Evolutionary conservation across 1,140 invertebrate genomes (phyloP).

Genomic region (Homarus americanus): DNA sequence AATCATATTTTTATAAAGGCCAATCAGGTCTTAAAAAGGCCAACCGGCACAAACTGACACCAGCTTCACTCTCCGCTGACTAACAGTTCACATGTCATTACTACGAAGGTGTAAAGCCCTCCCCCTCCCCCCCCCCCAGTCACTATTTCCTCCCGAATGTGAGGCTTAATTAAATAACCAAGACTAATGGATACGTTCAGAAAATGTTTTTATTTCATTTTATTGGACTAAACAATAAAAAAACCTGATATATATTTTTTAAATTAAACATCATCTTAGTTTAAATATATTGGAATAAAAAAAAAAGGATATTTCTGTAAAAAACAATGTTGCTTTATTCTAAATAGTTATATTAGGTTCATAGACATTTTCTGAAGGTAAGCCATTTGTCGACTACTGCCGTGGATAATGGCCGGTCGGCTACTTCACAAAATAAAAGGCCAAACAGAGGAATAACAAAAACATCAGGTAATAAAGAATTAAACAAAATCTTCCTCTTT

Average conservation of each 20-base stretch:
- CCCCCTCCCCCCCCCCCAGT: no score
- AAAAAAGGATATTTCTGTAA: neutral
- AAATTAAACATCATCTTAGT: no score
- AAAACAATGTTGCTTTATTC: neutral
- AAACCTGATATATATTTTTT: no score
- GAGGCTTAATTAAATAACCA: neutral
- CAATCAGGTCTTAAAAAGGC: no score
- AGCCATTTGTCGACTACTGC: neutral
- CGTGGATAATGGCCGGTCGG: neutral
- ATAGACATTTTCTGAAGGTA: neutral
- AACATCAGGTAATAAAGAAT: slow-evolving; percentile 59
- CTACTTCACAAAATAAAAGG: slow-evolving; percentile 13
- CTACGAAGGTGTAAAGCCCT: neutral
- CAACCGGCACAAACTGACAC: neutral
- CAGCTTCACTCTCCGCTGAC: neutral
- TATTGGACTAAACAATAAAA: neutral
- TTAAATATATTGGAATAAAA: neutral
- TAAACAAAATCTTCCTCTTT: slow-evolving; percentile 61
- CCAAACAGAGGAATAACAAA: slow-evolving; percentile 29
- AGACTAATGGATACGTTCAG: neutral
- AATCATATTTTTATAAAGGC: no score
- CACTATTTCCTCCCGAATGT: neutral
- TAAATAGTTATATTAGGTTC: neutral
- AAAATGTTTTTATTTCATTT: slow-evolving; percentile 13
- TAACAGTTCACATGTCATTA: slow-evolving; percentile 1